Evolutionary conservation across 2,888 invertebrate genomes (phyloP).

Genomic region (Temnothorax unifasciatus): DNA sequence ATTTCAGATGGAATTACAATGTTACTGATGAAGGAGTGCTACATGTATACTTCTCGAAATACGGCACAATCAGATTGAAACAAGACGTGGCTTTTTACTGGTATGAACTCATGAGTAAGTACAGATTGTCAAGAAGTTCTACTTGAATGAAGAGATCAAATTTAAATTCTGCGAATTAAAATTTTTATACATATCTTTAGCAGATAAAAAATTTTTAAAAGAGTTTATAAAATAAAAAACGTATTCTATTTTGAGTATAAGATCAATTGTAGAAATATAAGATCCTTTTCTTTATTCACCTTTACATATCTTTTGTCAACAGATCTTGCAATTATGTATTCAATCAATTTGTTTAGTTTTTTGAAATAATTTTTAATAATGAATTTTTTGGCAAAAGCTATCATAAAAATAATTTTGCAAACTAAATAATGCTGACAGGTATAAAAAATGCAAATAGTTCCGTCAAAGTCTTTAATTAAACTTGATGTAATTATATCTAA

Average conservation of each 20-base stretch:
- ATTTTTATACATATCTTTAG: not conserved
- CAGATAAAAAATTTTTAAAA: not conserved
- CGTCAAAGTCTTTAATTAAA: slow-evolving; percentile 8
- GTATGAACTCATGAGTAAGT: slow-evolving; percentile 85
- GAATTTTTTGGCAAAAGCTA: not conserved
- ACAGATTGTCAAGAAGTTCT: not conserved
- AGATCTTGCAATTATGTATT: slow-evolving; percentile 1
- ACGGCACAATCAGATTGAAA: slow-evolving; percentile 78
- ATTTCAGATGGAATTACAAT: slow-evolving; percentile 72
- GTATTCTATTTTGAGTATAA: not conserved
- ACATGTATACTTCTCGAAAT: slow-evolving; percentile 81
- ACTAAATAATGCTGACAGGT: not conserved
- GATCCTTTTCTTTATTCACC: not conserved
- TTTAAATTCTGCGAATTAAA: not conserved
- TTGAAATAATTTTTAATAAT: not conserved
- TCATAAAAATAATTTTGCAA: not conserved
- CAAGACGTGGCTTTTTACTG: slow-evolving; percentile 82
- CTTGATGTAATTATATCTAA: not conserved
- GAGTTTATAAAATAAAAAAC: not conserved
- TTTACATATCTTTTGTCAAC: not conserved
- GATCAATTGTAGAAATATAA: not conserved
- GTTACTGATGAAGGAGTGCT: slow-evolving; percentile 78
- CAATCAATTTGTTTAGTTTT: not conserved
- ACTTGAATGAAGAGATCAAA: not conserved
- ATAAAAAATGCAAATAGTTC: not conserved